Evolutionary conservation across 2,888 invertebrate species (phyloP).

Genomic region (Lagria hirta): DNA sequence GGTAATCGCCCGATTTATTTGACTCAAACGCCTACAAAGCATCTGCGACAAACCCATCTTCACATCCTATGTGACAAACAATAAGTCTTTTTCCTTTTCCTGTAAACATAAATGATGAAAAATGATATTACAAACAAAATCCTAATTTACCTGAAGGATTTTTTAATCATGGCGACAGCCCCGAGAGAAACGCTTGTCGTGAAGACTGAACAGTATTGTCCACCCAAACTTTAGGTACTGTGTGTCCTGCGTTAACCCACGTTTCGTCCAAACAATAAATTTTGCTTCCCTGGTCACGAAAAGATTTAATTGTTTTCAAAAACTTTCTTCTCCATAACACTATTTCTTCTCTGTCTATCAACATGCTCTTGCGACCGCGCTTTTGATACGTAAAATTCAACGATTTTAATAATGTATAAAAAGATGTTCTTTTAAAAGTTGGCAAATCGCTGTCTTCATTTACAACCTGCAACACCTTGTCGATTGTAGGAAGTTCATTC

Average conservation of each 20-base stretch:
- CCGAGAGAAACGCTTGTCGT: constrained; percentile 19
- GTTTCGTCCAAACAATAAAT: constrained; percentile 33
- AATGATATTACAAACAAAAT: too few species aligned
- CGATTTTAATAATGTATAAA: constrained; percentile 17
- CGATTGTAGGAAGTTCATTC: constrained; percentile 16
- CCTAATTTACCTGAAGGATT: too few species aligned
- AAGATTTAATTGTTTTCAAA: constrained; percentile 23
- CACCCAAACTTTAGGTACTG: constrained; percentile 21
- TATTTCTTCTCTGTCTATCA: constrained; percentile 28
- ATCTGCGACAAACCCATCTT: constrained; percentile 19
- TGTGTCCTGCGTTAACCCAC: constrained; percentile 31
- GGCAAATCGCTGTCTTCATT: constrained; percentile 22
- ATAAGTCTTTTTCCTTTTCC: constrained; percentile 20
- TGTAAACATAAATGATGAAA: too few species aligned
- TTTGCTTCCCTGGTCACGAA: constrained; percentile 20
- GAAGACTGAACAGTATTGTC: constrained; percentile 16
- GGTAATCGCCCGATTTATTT: constrained; percentile 19
- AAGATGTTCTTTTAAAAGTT: constrained; percentile 23
- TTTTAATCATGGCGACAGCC: constrained; percentile 12
- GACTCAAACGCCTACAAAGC: constrained; percentile 14
- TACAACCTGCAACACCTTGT: constrained; percentile 3
- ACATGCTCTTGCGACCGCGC: constrained; percentile 20
- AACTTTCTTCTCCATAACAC: constrained; percentile 24
- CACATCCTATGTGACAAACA: constrained; percentile 17
- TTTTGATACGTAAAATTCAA: constrained; percentile 22